Conservation (phyloP, 2,797 vertebrate genomes). For the Syncerus caffer region DNA sequence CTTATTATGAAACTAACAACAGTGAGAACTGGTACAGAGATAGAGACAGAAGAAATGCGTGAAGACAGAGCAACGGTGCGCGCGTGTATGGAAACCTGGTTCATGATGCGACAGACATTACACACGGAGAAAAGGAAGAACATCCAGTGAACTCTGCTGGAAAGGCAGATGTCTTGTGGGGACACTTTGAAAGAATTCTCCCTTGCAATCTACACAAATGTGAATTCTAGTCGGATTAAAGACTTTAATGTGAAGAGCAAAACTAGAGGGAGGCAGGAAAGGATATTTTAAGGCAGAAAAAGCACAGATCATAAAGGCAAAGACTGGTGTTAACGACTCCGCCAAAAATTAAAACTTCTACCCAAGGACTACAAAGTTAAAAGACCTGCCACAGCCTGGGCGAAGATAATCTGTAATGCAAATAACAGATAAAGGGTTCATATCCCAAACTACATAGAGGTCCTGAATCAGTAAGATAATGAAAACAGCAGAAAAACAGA, state of each 20-base stretch:
- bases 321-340: background rate
- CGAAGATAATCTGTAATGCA: background rate
- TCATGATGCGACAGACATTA: background rate
- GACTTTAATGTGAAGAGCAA: background rate
- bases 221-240: background rate
- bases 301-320: background rate
- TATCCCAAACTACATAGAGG: background rate
- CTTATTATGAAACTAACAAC: background rate
- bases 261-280: background rate
- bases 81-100: accelerated
- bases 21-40: background rate
- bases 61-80: accelerated
- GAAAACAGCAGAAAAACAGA: background rate
- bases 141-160: background rate
- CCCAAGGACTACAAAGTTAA: background rate
- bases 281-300: background rate
- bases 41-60: background rate
- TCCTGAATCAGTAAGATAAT: background rate
- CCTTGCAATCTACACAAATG: background rate
- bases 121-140: background rate
- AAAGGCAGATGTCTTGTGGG: background rate
- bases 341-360: background rate
- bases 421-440: background rate
- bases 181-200: background rate
- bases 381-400: background rate